Conservation (phyloP, 2,113 vertebrate genomes). For the Ammodytes marinus region DNA sequence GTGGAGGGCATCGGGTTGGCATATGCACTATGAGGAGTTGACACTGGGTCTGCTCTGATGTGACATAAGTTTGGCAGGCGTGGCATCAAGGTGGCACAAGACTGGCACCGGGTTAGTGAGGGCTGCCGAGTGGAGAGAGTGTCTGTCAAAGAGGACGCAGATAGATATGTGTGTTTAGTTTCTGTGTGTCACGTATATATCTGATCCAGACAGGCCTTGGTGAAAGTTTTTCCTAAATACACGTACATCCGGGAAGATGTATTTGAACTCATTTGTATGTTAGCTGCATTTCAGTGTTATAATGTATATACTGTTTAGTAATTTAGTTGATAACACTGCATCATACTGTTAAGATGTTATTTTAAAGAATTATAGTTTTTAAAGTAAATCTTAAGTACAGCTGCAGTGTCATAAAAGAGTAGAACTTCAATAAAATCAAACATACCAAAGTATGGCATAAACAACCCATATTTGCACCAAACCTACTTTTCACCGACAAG, state of each 20-base stretch:
- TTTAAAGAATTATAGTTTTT: neutral
- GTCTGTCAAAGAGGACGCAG: constrained; percentile 57
- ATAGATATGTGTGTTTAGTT: constrained; percentile 6
- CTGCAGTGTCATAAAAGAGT: neutral
- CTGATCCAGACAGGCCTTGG: neutral
- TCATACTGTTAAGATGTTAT: neutral
- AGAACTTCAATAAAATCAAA: neutral
- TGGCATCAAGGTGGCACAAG: constrained; percentile 74
- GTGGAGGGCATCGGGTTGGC: constrained; percentile 77
- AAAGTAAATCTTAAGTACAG: neutral
- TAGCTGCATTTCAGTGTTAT: neutral
- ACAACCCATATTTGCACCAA: neutral
- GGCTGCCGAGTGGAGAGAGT: constrained; percentile 56
- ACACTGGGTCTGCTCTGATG: constrained; percentile 73
- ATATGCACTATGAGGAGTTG: constrained; percentile 71
- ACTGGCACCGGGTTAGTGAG: constrained; percentile 74
- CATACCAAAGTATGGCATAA: neutral
- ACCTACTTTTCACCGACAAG: constrained; percentile 9
- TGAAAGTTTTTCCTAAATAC: neutral
- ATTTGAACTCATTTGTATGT: neutral
- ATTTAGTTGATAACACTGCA: neutral
- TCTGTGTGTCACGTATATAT: neutral
- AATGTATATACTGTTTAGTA: neutral
- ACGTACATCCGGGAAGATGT: neutral
- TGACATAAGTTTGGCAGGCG: constrained; percentile 81